These are phyloP conservation scores for Cladorhizidae sp. DNA, from an alignment of 37 sponge, comb jelly and placozoan species.

Conservation along the genomic window DNA sequence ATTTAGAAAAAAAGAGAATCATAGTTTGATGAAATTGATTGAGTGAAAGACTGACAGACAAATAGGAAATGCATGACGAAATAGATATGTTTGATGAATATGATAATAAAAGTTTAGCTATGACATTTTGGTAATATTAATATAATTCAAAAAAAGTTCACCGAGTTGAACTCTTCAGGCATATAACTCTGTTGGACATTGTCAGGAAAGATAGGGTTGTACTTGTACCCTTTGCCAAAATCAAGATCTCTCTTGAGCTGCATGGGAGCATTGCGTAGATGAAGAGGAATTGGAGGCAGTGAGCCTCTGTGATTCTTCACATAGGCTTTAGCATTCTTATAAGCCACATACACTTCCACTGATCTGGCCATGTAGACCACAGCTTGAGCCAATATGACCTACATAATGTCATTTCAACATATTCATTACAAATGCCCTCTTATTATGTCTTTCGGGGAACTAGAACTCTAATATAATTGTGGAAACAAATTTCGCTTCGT, in stretches of 20 bases:
- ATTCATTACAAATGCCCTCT: background rate
- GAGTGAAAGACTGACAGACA: no score
- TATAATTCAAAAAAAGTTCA: slow-evolving; percentile 36
- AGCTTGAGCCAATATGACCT: slow-evolving; percentile 56
- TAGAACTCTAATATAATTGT: background rate
- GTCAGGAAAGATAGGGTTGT: slow-evolving; percentile 37
- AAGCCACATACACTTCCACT: slow-evolving; percentile 38
- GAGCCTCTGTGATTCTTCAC: slow-evolving; percentile 32
- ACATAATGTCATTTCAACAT: no score
- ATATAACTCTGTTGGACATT: slow-evolving; percentile 38
- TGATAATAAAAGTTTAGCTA: no score
- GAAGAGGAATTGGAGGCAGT: slow-evolving; percentile 50
- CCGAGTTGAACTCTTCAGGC: slow-evolving; percentile 19
- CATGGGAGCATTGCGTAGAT: slow-evolving; percentile 61
- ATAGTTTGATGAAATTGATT: no score
- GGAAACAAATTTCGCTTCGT: no score
- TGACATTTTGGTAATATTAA: no score
- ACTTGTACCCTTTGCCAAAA: slow-evolving; percentile 61
- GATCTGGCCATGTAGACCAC: slow-evolving; percentile 64
- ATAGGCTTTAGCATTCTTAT: slow-evolving; percentile 13
- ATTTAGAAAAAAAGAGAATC: no score
- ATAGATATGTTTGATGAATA: no score
- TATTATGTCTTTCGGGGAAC: background rate
- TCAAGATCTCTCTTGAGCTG: slow-evolving; percentile 44
- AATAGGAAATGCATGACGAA: no score